Evolutionary conservation across 2,888 invertebrate genomes (phyloP).

Genomic region (Eulithis testata): DNA sequence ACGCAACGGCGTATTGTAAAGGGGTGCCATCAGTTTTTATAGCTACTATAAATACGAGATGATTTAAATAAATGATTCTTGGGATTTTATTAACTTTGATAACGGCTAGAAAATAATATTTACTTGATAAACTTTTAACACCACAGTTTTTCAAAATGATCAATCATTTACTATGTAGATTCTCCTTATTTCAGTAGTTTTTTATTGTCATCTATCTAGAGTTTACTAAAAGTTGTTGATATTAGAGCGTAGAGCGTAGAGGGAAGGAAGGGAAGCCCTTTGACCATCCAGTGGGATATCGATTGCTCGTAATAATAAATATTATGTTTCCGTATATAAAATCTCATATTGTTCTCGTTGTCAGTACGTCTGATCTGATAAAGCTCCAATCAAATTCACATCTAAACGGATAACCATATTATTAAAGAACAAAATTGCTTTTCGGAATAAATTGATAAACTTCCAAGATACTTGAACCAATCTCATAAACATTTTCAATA

Average conservation of each 20-base stretch:
- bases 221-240: too few relatives aligned
- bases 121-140: too few relatives aligned
- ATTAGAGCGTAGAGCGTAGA: too few relatives aligned
- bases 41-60: background rate
- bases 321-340: too few relatives aligned
- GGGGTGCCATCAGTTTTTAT: background rate
- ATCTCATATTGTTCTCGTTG: background rate
- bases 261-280: too few relatives aligned
- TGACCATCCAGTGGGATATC: slow-evolving; percentile 29
- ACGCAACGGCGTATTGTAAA: background rate
- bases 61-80: background rate
- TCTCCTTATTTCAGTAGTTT: too few relatives aligned
- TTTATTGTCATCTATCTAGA: too few relatives aligned
- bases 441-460: slow-evolving; percentile 28
- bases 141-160: too few relatives aligned
- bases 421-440: slow-evolving; percentile 31
- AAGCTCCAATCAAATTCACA: slow-evolving; percentile 25
- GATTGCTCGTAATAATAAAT: slow-evolving; percentile 24
- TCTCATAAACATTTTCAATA: slow-evolving; percentile 35
- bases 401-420: slow-evolving; percentile 22
- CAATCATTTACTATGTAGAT: too few relatives aligned
- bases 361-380: slow-evolving; percentile 16
- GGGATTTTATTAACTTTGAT: background rate
- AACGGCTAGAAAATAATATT: too few relatives aligned
- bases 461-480: slow-evolving; percentile 31